Base-by-base conservation (phyloP, 2,113 vertebrate species). In the Xiphias gladius region DNA sequence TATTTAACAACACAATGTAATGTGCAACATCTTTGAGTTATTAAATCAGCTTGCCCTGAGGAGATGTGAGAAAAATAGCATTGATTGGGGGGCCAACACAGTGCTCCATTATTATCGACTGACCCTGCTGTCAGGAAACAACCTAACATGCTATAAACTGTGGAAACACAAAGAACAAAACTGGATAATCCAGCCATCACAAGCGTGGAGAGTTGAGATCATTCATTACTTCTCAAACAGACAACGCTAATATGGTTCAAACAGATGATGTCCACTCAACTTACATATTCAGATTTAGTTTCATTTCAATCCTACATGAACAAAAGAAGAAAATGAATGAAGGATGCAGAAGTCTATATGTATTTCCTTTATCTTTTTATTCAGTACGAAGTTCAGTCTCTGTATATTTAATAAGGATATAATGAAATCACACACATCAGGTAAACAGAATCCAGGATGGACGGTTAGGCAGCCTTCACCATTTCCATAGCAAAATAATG, bases 51-150 rank as follows among this genome's bases (percentile, higher is more conserved):
- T 76, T 12, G 2, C 46, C 81, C 67, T 4, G 22, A 79, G 65
- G 75, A 84, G 82, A 79, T 50, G 24, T 67, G 63, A 75, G 69
- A 73, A 81, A 87, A 69, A 57, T 58, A 73, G 43, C 61, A 88
- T 90, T 83, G 88, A 92, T 86, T 74, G 24, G 59, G 14, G 43
- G 54, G n/a, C 26, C 71, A 46, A 73, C 77, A 24, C 26, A 24
- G 70, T 20, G 55, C 78, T 86, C 80, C 6, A 8, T 90, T 82
- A 90, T 89, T 87, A 92, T 89, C 28, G 82, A 90, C 80, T 87
- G 77, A 76, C 82, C 78, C 43, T 3, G 65, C 73, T 88, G 76
- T 76, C 86, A 85, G 48, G n/a, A 83, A 81, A 65, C 67, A 7
- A 59, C 76, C 55, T 69, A 76, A 90, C 68, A 66, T 57, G 55